Percentiles rank a stretch among this genome's conserved stretches.
These are phyloP conservation scores for Andinoacara biseriatus DNA, from an alignment of 2,113 vertebrate genomes.

Conservation along the genomic window DNA sequence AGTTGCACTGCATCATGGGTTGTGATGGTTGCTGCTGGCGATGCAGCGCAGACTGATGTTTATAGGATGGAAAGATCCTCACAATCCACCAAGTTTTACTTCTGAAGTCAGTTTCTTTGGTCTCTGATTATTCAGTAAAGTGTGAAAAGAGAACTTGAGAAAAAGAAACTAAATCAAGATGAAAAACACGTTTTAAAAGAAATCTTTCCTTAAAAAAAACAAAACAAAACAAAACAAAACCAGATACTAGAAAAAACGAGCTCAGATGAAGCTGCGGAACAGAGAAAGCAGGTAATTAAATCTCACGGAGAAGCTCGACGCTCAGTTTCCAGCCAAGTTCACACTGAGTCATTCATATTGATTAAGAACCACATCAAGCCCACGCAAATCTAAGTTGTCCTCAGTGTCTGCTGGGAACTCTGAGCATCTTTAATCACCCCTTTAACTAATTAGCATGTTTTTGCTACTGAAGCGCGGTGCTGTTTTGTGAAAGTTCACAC, in stretches of 20 bases:
- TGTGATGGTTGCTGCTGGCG: background rate
- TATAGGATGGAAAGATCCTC: background rate
- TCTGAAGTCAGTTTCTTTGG: no score
- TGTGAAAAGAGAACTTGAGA: no score
- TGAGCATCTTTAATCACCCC: background rate
- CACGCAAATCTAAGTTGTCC: background rate
- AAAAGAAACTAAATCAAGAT: no score
- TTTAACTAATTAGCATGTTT: background rate
- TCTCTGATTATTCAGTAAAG: no score
- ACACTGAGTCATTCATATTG: constrained; percentile 23
- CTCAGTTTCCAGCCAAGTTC: background rate
- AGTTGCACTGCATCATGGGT: background rate
- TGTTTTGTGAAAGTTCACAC: background rate
- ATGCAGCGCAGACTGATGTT: accelerated
- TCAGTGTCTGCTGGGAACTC: background rate
- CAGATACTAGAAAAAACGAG: background rate
- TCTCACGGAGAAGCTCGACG: background rate
- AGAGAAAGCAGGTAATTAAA: background rate
- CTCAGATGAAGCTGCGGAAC: background rate
- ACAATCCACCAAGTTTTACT: no score
- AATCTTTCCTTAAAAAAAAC: background rate
- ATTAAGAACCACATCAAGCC: constrained; percentile 2
- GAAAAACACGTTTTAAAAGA: no score
- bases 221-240: background rate
- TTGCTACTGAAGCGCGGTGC: background rate